Evolutionary conservation across 2,797 vertebrate genomes (phyloP).

Genomic region (Denticeps clupeoides): DNA sequence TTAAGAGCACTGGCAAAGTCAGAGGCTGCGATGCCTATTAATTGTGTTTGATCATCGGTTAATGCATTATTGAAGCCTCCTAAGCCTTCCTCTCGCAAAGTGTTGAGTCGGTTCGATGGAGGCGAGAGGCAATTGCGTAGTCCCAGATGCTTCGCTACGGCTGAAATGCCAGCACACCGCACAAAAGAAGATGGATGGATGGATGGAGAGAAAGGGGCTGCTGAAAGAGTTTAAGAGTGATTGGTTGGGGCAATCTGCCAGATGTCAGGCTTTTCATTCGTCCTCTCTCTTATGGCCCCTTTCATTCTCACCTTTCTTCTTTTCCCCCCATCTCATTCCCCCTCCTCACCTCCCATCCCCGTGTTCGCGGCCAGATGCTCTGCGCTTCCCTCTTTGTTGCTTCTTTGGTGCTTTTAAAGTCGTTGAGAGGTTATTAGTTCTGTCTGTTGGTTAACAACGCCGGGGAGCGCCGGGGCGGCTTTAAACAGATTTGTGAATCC

Average conservation of each 20-base stretch:
- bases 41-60: constrained; percentile 52
- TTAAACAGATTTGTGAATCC: too few species aligned
- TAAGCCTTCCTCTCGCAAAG: constrained; percentile 29
- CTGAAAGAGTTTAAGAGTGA: constrained; percentile 9
- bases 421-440: too few species aligned
- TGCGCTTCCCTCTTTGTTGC: background rate
- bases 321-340: background rate
- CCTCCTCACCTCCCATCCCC: background rate
- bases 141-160: constrained; percentile 23
- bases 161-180: constrained; percentile 20
- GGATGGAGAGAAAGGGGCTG: background rate
- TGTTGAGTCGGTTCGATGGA: constrained; percentile 22
- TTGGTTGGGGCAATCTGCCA: constrained; percentile 2
- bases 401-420: background rate
- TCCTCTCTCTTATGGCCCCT: background rate
- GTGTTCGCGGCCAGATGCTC: too few species aligned
- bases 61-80: constrained; percentile 56
- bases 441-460: too few species aligned
- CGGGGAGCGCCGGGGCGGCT: too few species aligned
- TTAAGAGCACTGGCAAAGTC: constrained; percentile 45
- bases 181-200: constrained; percentile 2
- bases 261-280: constrained; percentile 8
- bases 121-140: constrained; percentile 1
- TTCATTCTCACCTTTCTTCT: background rate
- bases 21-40: constrained; percentile 48